A percentile compares a stretch with the other conserved stretches of the same genome.
Evolutionary conservation across 2,888 invertebrate genomes (phyloP).

Genomic region (Oeneis ivallda): DNA sequence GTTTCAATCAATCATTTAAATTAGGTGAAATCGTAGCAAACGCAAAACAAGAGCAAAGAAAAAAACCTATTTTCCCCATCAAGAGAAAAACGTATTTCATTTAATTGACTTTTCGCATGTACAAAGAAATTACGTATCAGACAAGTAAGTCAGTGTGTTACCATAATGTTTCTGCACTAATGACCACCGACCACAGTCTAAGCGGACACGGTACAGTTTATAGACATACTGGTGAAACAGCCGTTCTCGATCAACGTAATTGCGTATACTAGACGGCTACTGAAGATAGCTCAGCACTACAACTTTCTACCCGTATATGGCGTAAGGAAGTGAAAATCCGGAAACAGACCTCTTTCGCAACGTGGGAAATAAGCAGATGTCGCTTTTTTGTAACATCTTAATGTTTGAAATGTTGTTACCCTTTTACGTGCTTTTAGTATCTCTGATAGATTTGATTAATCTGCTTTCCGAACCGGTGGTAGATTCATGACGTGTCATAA

Average conservation of each 20-base stretch:
- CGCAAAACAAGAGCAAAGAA: neutral
- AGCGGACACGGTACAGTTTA: constrained; percentile 9
- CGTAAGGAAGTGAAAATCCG: constrained; percentile 22
- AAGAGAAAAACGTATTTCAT: neutral
- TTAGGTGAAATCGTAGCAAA: neutral
- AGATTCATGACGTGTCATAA: too few relatives aligned
- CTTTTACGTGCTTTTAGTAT: too few relatives aligned
- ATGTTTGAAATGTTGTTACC: neutral
- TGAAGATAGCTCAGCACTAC: neutral
- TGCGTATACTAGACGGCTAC: neutral
- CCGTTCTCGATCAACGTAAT: neutral
- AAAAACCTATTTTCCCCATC: neutral
- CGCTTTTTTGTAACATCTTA: neutral
- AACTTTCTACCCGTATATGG: constrained; percentile 21
- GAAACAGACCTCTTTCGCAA: constrained; percentile 9
- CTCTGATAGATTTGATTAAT: neutral
- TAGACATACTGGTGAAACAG: neutral
- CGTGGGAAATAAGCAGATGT: constrained; percentile 5
- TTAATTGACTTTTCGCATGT: constrained; percentile 1
- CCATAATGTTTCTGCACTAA: constrained; percentile 14
- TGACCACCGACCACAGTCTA: constrained; percentile 18
- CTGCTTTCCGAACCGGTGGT: too few relatives aligned
- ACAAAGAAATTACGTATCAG: constrained; percentile 7
- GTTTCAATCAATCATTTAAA: neutral
- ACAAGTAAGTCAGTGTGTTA: constrained; percentile 20